Base-by-base conservation (phyloP, 2,888 invertebrate genomes). In the Eupithecia centaureata region DNA sequence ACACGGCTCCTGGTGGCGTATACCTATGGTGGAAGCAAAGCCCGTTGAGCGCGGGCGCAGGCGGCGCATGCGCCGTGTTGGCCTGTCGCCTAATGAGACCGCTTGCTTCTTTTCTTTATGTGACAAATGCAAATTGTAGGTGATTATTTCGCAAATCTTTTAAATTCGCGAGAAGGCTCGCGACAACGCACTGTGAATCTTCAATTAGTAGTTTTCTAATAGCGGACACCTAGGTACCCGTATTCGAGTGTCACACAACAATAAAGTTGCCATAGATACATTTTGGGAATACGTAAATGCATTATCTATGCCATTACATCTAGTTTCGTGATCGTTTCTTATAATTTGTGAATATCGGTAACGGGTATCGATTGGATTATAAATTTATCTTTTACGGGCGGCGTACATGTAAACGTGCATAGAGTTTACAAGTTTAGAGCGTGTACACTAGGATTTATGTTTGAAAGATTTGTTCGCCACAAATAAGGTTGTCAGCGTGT, bases 401-500 rank as follows among this genome's bases (percentile, higher is more conserved):
- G 80, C 81, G 80, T 84, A 82, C 83, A 83, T 82, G 84, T 85
- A 86, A 82, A 87, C 86, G 86, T 87, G 88, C 87, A 87, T 88
- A 87, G 83, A 86, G 86, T 91, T 88, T 89, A 92, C 91, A 89
- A 90, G 90, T 90, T 89, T 90, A 89, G 89, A 89, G 86, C 90
- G 88, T 92, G 92, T 91, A 90, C 84, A 86, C 81, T 89, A 84
- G 89, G 92, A 93, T 93, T 93, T 92, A 93, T 93, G 92, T 88
- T 85, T 87, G 84, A 88, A 88, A 91, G 92, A 92, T 93, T 93
- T 92, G 92, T 91, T 88, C 84, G 89, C 92, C 92, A 93, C 93
- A 93, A 93, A 93, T 93, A 92, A 93, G 89, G 87, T 92, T 93
- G 93, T 93, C 92, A 92, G 90, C 89, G 89, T 81, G 86, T 86